Conservation (phyloP, 53 echinoderm and acorn worm species). For the Holothuria leucospilota region DNA sequence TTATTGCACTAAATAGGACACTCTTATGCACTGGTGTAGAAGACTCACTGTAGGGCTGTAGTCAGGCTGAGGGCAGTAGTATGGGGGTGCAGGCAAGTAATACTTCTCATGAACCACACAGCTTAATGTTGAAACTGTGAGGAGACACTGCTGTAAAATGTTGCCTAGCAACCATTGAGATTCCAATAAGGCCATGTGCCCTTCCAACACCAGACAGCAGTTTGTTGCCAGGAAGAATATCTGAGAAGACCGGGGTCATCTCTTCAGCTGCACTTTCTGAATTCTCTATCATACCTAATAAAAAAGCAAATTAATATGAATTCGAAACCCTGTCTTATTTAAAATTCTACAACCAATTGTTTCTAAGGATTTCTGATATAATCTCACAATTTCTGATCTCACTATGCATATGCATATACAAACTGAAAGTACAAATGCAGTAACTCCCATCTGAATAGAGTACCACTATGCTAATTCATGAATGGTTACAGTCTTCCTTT, state of each 20-base stretch:
- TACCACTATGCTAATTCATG: no score
- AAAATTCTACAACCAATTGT: no score
- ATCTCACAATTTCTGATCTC: no score
- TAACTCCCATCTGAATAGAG: no score
- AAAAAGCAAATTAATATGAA: no score
- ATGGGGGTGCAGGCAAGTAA: constrained; percentile 94
- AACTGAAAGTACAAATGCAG: no score
- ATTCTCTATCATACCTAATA: constrained; percentile 60
- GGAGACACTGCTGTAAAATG: constrained; percentile 81
- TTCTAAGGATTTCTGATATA: no score
- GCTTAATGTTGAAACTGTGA: constrained; percentile 71
- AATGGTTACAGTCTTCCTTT: no score
- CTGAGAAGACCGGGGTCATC: constrained; percentile 68
- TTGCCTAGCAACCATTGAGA: constrained; percentile 91
- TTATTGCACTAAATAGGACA: not conserved
- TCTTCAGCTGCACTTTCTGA: constrained; percentile 69
- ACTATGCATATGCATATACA: no score
- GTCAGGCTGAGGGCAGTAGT: constrained; percentile 97
- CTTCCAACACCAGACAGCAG: constrained; percentile 80
- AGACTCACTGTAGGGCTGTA: constrained; percentile 80
- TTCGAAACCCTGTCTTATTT: no score
- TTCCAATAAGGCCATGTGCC: no score
- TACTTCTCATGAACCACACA: constrained; percentile 90
- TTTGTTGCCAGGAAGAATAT: constrained; percentile 93
- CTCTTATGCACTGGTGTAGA: no score